phyloP scores from a whole-genome alignment of 2,888 invertebrate species.

The Bombylius discolor region DNA sequence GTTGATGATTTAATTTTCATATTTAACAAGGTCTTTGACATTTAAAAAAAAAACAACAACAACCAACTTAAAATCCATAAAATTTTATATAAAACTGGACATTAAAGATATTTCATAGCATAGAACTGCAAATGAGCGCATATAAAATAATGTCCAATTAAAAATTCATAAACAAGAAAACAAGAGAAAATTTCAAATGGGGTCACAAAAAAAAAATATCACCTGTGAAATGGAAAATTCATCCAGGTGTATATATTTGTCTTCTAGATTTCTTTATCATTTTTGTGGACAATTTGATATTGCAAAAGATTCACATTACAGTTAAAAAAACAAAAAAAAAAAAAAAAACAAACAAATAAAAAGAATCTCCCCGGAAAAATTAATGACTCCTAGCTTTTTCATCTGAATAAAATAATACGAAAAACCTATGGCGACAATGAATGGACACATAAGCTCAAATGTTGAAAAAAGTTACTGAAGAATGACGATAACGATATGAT shows the following conservation, averaged over 20 bases:
- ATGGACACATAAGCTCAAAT: no score
- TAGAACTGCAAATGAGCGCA: neutral
- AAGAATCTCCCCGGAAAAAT: neutral
- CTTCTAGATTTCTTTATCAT: no score
- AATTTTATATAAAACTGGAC: neutral
- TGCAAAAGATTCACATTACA: no score
- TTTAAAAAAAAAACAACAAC: neutral
- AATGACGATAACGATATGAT: neutral
- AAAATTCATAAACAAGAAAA: neutral
- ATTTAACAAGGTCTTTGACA: neutral
- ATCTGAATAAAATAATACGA: no score
- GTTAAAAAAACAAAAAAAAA: no score
- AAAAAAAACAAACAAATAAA: no score
- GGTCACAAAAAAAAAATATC: neutral
- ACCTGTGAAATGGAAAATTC: neutral
- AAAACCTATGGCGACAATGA: no score
- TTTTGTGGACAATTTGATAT: no score
- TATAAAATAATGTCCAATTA: neutral
- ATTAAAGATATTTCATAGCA: neutral
- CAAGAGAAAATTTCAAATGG: neutral
- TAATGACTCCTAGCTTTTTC: neutral
- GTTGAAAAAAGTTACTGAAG: neutral
- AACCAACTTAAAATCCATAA: no score
- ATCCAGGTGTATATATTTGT: neutral
- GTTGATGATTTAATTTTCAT: no score